Evolutionary conservation across 1,140 invertebrate species (phyloP).

Genomic region (Galleria mellonella): DNA sequence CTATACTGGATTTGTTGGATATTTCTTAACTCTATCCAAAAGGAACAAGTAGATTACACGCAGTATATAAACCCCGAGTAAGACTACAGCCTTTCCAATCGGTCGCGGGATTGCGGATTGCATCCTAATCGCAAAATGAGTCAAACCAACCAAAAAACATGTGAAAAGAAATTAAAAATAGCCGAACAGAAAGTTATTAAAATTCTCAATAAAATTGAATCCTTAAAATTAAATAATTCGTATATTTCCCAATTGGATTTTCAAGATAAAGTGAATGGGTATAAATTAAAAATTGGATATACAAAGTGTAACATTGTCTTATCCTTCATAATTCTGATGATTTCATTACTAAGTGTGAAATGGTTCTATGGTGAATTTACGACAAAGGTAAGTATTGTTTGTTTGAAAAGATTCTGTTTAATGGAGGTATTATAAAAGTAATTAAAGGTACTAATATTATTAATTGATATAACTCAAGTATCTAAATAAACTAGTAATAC

Average conservation of each 20-base stretch:
- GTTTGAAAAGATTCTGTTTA: too few relatives aligned
- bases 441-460: too few relatives aligned
- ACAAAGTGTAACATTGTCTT: neutral
- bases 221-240: conserved; percentile 35
- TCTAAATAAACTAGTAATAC: too few relatives aligned
- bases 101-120: neutral
- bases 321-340: conserved; percentile 10
- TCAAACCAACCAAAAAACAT: conserved; percentile 18
- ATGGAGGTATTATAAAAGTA: too few relatives aligned
- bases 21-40: neutral
- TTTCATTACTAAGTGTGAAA: conserved; percentile 1
- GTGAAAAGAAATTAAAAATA: conserved; percentile 48
- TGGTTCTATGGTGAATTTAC: conserved; percentile 12
- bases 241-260: conserved; percentile 32
- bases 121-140: conserved; percentile 18
- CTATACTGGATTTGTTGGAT: too few relatives aligned
- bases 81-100: conserved; percentile 26
- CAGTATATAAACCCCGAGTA: conserved; percentile 30
- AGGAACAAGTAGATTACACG: neutral
- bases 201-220: conserved; percentile 46
- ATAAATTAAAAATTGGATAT: conserved; percentile 1
- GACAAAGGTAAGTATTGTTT: conserved; percentile 12
- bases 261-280: conserved; percentile 5
- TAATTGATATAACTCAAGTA: too few relatives aligned
- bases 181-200: conserved; percentile 46